Evolutionary conservation across 2,888 invertebrate species (phyloP), one percentile per base, ranked within the genome.

Genomic region (Catonia carolina): DNA sequence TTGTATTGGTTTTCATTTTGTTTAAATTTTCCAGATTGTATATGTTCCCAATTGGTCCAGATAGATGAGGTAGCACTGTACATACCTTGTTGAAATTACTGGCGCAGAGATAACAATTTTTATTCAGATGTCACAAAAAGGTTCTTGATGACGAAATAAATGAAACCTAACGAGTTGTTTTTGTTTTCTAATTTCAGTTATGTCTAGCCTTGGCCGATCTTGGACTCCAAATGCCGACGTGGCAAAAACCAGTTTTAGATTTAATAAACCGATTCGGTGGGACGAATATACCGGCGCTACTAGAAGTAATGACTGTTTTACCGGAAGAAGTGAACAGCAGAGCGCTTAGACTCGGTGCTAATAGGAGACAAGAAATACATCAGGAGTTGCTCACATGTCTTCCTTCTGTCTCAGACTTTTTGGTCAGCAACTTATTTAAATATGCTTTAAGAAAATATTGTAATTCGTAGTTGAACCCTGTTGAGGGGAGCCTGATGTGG

Each of bases 261-360:
- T 75, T 98, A 61, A 83, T 97, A 35, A 83, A 83, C 68, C 82
- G 82, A 69, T 89, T 86, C 68, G 84, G 86, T 1, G 73, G 75
- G 22, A 79, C 79, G 60, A 84, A 84, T 67, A 77, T 89, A 63
- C 88, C 86, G 78, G 91, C 93, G 22, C 76, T 98, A 58, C 72
- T 98, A 65, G 95, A 96, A 79, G 84, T 98, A 64, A 78, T 99
- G 63, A 94, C 89, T 47, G 89, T 97, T 22, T 76, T 98, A 67
- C 97, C 98, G 4, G 98, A 99, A 76, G 98, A 99, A 81, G 85
- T 95, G 57, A 86, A 87, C 71, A 88, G 88, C 0, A 74, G 87
- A 64, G 83, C 80, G 63, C 75, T 92, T 57, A 82, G 75, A 67
- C 77, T 99, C 59, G 98, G 97, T 36, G 90, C 90, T 63, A 98